These are phyloP conservation scores for Leucopternis melanops DNA, from an alignment of 2,113 vertebrate species.

Conservation along the genomic window DNA sequence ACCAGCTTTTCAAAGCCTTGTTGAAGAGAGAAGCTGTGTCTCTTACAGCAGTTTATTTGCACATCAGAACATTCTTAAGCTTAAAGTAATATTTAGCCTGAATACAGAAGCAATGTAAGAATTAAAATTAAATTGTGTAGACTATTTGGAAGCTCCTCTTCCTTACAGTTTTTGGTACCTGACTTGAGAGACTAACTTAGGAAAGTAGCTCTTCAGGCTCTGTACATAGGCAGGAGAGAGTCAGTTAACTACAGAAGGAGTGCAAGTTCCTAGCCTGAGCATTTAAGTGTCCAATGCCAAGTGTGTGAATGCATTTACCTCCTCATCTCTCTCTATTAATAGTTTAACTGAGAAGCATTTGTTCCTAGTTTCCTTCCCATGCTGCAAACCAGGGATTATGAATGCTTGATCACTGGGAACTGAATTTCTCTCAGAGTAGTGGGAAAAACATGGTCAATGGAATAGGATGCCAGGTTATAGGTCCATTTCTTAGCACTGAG, in stretches of 20 bases:
- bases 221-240: not conserved
- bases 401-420: not conserved
- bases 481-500: too few relatives aligned
- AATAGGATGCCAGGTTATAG: not conserved
- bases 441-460: not conserved
- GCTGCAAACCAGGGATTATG: not conserved
- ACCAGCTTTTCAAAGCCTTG: not conserved
- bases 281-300: not conserved
- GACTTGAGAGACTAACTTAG: not conserved
- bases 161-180: not conserved
- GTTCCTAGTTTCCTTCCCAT: not conserved
- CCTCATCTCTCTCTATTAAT: not conserved
- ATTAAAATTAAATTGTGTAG: not conserved
- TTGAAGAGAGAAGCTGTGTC: not conserved
- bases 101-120: not conserved
- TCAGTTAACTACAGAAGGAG: not conserved
- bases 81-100: not conserved
- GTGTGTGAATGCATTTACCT: not conserved
- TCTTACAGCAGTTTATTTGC: not conserved
- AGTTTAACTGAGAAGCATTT: not conserved
- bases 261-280: not conserved
- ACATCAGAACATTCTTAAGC: not conserved
- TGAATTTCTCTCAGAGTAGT: not conserved
- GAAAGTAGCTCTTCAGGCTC: not conserved
- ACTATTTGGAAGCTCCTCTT: not conserved